Percentiles rank a stretch among this genome's conserved stretches.
Conservation (phyloP, 2,113 vertebrate species). For the Casuarius casuarius region DNA sequence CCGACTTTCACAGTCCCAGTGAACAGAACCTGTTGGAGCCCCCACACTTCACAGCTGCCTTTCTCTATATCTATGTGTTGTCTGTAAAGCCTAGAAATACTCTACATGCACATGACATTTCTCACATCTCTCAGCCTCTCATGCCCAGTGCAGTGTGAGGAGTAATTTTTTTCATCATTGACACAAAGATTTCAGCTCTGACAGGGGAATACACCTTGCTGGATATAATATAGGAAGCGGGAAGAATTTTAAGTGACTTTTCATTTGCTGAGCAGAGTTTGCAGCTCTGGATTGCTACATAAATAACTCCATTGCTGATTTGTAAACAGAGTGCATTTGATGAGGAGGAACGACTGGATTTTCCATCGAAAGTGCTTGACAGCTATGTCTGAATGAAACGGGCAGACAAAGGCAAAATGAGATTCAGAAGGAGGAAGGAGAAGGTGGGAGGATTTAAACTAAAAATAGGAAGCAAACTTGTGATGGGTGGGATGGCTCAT, state of each 20-base stretch:
- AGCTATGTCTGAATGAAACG: neutral
- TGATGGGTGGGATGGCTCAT: neutral
- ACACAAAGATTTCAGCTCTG: slow-evolving; percentile 34
- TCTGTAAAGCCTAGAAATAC: neutral
- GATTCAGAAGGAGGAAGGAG: neutral
- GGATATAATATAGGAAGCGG: neutral
- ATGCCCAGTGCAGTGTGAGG: neutral
- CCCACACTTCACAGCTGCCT: neutral
- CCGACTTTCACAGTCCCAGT: neutral
- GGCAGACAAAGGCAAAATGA: slow-evolving; percentile 18
- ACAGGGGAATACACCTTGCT: slow-evolving; percentile 43
- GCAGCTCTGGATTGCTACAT: neutral
- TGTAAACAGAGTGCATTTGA: slow-evolving; percentile 30
- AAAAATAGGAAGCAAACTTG: neutral
- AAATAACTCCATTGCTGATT: neutral
- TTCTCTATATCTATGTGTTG: neutral
- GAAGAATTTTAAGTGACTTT: slow-evolving; percentile 33
- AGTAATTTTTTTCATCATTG: slow-evolving; percentile 27
- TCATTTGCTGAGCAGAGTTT: neutral
- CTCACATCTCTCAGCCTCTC: neutral
- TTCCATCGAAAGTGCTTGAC: slow-evolving; percentile 40
- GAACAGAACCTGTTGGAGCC: neutral
- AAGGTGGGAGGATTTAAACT: slow-evolving; percentile 4
- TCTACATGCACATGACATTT: neutral
- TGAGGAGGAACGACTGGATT: slow-evolving; percentile 18